These are phyloP conservation scores for Drosophila serrata DNA, from an alignment of 1,140 invertebrate genomes.

Conservation along the genomic window DNA sequence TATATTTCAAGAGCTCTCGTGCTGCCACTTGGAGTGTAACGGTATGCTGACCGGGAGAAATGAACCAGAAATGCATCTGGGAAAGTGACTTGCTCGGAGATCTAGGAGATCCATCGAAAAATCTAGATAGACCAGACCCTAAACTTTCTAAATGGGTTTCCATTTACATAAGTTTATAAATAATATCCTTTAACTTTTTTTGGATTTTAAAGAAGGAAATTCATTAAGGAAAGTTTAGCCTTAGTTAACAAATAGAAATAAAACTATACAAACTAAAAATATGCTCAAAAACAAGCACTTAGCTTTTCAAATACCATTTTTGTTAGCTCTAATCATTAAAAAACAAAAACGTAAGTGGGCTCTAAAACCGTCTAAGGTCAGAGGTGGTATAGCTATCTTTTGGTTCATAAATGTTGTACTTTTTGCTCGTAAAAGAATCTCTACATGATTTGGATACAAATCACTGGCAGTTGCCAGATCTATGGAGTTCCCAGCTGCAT, in stretches of 20 bases:
- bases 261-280: neutral
- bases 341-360: neutral
- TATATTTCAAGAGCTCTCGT: constrained; percentile 41
- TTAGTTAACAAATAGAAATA: neutral
- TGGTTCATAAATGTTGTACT: constrained; percentile 35
- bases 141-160: neutral
- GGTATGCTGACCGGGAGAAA: constrained; percentile 40
- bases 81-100: constrained; percentile 12
- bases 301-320: neutral
- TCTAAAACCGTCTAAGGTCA: neutral
- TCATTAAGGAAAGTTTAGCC: neutral
- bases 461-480: neutral
- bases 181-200: neutral
- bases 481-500: constrained; percentile 19
- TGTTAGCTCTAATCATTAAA: neutral
- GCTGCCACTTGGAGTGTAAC: constrained; percentile 38
- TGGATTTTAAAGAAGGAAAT: neutral
- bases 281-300: neutral
- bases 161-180: neutral
- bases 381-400: constrained; percentile 16
- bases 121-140: neutral
- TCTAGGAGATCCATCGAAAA: neutral
- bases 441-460: constrained; percentile 9
- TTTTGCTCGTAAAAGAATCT: constrained; percentile 32
- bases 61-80: constrained; percentile 17